Conservation (phyloP, 2,888 invertebrate species). For the Heliconius cydno region DNA sequence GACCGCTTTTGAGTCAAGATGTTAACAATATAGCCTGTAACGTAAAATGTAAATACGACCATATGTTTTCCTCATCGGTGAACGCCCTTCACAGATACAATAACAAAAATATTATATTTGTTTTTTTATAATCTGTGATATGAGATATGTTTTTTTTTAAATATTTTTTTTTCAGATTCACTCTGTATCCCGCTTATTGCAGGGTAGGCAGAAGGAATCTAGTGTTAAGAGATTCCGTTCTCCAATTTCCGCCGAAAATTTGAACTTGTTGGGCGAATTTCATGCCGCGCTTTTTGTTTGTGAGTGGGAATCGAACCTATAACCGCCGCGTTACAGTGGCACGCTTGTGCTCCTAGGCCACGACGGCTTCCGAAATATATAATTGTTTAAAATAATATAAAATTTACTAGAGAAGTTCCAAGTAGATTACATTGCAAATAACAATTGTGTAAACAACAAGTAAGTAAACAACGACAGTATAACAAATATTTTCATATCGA, state of each 20-base stretch:
- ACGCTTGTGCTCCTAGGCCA: too few species aligned
- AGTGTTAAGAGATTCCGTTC: too few species aligned
- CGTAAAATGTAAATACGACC: slow-evolving; percentile 30
- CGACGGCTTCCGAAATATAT: too few species aligned
- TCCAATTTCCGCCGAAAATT: too few species aligned
- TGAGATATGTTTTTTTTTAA: not conserved
- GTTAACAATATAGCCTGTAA: slow-evolving; percentile 34
- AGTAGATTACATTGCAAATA: not conserved
- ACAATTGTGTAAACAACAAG: not conserved
- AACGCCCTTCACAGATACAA: slow-evolving; percentile 25
- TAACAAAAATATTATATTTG: not conserved
- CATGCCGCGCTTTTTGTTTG: too few species aligned
- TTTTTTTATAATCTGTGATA: not conserved
- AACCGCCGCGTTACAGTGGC: too few species aligned
- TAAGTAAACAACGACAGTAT: too few species aligned
- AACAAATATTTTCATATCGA: not conserved
- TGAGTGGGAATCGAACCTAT: not conserved
- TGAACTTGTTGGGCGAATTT: too few species aligned
- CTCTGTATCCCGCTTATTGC: too few species aligned
- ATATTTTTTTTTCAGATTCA: not conserved
- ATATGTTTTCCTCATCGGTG: slow-evolving; percentile 35
- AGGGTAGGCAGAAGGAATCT: too few species aligned
- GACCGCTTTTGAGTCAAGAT: slow-evolving; percentile 27
- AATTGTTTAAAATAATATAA: not conserved
- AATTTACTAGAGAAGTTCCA: not conserved